Evolutionary conservation across 1,140 invertebrate species (phyloP), one percentile per base, ranked within the genome.

Genomic region (Bombus consobrinus): DNA sequence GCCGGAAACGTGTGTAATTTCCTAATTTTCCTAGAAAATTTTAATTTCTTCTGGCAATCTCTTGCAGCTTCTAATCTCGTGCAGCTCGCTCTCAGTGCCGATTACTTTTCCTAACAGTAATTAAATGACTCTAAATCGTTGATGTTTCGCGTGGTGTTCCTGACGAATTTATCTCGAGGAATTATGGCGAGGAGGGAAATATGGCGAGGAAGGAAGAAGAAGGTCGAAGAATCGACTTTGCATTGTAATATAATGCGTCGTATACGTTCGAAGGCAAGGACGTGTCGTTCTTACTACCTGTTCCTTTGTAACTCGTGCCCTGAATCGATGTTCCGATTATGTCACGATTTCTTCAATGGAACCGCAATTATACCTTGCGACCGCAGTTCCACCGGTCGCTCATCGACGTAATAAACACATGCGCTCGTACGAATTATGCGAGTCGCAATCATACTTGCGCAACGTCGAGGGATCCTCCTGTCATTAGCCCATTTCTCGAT

Each of bases 331-430:
- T 85, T 85, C 78, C 84, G 84, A 85, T 88, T 88, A 83, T 85
- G 80, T 89, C 87, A 89, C 66, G 59, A 62, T 71, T 57, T 88
- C 88, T 77, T 88, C 69, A 68, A 89, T 87, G 88, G 88, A 83
- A 77, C 57, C 77, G 73, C 88, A 64, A 87, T 85, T 87, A 83
- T 76, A 87, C 69, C 69, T 81, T 66, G 72, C 66, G 74, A 74
- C 68, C 53, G 76, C 88, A 85, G 85, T 82, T 81, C 53, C 59
- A 15, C 34, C 34, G 34, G 18, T 59, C 32, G 68, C 66, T 86
- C 64, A 75, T 71, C 66, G n/a, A 75, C 76, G 47, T 53, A 74
- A 89, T 82, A 69, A 86, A 68, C 64, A 80, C 62, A 75, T 25
- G 53, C 39, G 37, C 53, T 41, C 32, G 18, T 72, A 80, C 59